Base-by-base conservation (phyloP, 2,888 invertebrate genomes). In the Ichneumon xanthorius region DNA sequence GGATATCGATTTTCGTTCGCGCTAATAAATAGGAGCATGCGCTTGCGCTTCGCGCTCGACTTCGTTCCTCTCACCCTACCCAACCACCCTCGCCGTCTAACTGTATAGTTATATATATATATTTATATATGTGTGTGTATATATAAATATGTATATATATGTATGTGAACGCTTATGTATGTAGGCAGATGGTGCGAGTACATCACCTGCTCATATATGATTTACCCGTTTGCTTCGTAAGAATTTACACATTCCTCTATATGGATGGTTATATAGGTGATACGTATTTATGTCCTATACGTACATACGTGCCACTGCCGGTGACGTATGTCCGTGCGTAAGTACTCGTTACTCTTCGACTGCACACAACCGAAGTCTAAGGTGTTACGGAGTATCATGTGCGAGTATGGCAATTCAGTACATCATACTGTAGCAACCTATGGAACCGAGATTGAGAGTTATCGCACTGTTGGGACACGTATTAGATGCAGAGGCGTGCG, bases 11-110 rank as follows among this genome's bases (percentile, higher is more conserved):
- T 92, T 92, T 92, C 89, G 89, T 89, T 92, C 91, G 90, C 89
- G 90, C 90, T 92, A 91, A 92, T 92, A 92, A 92, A 91, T 90
- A 92, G 88, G 90, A 92, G 92, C 92, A 92, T 91, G 92, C 92
- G 92, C 90, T 82, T 37, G 48, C 71, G 70, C 55, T 79, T 87
- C 86, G 84, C 40, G 82, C 82, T 80, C 37, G 63, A 80, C 71
- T 82, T 79, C 77, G 71, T 80, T 75, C 73, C 58, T 71, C 67
- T 80, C 63, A 63, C 65, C 75, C 78, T 40, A 70, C 72, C 53
- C 71, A 40, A 65, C 37, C 65, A 78, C 48, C 72, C 67, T n/a
- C 76, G 53, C 73, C 58, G 61, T 55, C 79, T 30, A 45, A 37
- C 19, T 58, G 50, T 40, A 14, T 16, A 30, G n/a, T 48, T 65